Evolutionary conservation across 2,888 invertebrate genomes (phyloP), one percentile per base, ranked within the genome.

Genomic region (Oscheius onirici): DNA sequence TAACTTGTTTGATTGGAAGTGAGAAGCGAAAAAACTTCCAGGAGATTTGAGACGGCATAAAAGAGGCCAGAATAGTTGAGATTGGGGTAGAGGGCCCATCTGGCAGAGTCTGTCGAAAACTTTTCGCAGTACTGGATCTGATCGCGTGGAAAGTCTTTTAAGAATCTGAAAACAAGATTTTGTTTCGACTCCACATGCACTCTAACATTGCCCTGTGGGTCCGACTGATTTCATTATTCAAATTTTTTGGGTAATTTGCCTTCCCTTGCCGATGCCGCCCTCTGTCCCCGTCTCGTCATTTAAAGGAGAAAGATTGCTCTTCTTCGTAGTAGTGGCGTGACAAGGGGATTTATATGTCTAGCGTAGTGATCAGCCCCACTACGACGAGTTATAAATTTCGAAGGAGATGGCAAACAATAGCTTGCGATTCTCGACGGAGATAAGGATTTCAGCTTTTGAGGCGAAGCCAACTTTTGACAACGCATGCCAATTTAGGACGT

Each of bases 11-110:
- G 89, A 51, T 95, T 95, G 88, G 93, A 92, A 88, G 94, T 94
- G 80, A 97, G 92, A 72, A 93, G 91, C 15, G 95, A 93, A 26
- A 95, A 94, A n/a, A 95, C 93, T 89, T 97, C 97, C 65, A 97
- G 93, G 77, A 95, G 90, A 85, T 93, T 93, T 24, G 93, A 90
- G 68, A 97, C 91, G 22, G 95, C 95, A 88, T 94, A 94, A 89
- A 95, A 97, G 55, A 99, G 91, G 6, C 95, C 95, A 88, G 94
- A 94, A 89, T 97, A 99, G 90, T 97, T 97, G 82, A 99, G 91
- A 89, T 93, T 96, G 10, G 97, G 97, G 89, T 95, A 97, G 61
- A 97, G 91, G 28, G 93, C 92, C 92, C 95, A 93, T 69, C 97
- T 91, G 17, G 78, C 79, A 10, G 80, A 63, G 60, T 86, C 86